Evolutionary conservation across 2,113 vertebrate genomes (phyloP).

Genomic region (Cyrtonyx montezumae): DNA sequence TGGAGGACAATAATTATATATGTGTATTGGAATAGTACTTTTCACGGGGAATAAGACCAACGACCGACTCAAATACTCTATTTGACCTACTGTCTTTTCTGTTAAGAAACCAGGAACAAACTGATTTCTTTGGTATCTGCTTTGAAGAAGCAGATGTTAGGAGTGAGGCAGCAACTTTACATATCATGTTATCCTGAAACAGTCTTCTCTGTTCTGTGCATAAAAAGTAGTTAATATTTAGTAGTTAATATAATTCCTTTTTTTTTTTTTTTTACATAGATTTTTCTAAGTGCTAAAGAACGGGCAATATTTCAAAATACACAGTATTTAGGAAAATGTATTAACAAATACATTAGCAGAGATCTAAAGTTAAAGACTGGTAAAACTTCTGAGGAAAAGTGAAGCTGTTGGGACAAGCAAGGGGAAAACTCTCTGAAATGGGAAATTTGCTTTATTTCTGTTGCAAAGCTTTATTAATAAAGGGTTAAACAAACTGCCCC

Average conservation of each 20-base stretch:
- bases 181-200: not conserved
- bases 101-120: slow-evolving; percentile 25
- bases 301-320: slow-evolving; percentile 23
- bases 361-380: slow-evolving; percentile 6
- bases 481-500: not conserved
- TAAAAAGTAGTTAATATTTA: slow-evolving; percentile 11
- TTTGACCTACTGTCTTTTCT: slow-evolving; percentile 6
- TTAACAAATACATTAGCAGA: slow-evolving; percentile 14
- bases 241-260: not conserved
- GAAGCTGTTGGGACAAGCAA: not conserved
- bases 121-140: slow-evolving; percentile 11
- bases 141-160: slow-evolving; percentile 41
- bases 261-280: not conserved
- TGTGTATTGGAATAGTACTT: slow-evolving; percentile 26
- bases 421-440: not conserved
- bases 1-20: slow-evolving; percentile 9
- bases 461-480: not conserved
- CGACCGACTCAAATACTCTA: not conserved
- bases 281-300: not conserved
- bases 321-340: not conserved
- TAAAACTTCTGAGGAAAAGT: not conserved
- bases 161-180: not conserved
- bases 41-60: not conserved
- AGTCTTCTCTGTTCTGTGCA: slow-evolving; percentile 21
- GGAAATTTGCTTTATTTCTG: not conserved